These are phyloP conservation scores for Contarinia nasturtii DNA, from an alignment of 1,140 invertebrate species.

Conservation along the genomic window DNA sequence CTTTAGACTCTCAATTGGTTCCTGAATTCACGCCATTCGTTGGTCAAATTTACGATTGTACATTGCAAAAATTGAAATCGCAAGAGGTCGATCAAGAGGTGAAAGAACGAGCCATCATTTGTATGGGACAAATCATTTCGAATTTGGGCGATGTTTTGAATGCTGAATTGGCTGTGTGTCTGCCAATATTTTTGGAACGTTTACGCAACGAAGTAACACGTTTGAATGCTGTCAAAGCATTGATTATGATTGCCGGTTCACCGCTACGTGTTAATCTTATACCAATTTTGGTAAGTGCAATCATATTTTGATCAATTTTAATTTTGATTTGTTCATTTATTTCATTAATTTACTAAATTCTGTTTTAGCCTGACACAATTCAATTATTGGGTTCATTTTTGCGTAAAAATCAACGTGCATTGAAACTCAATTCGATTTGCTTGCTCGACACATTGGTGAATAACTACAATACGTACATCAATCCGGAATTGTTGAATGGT, in stretches of 20 bases:
- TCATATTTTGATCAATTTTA: not conserved
- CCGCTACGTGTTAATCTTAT: constrained; percentile 70
- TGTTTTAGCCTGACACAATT: constrained; percentile 57
- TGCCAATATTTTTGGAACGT: constrained; percentile 88
- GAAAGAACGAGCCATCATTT: constrained; percentile 91
- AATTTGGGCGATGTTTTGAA: constrained; percentile 68
- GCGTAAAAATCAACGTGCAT: constrained; percentile 88
- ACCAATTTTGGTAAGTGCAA: constrained; percentile 50
- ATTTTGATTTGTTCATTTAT: constrained; percentile 3
- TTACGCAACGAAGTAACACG: constrained; percentile 93
- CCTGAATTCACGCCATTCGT: constrained; percentile 68
- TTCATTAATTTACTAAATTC: constrained; percentile 6
- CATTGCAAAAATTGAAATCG: constrained; percentile 70
- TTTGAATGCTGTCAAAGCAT: constrained; percentile 85
- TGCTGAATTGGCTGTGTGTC: constrained; percentile 58
- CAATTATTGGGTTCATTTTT: constrained; percentile 86
- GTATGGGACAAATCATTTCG: constrained; percentile 88
- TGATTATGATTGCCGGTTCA: constrained; percentile 85
- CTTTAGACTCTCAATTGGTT: constrained; percentile 12
- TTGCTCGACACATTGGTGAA: constrained; percentile 78
- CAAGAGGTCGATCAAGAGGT: constrained; percentile 97
- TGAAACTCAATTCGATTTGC: constrained; percentile 80
- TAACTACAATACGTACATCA: constrained; percentile 57
- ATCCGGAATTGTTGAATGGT: constrained; percentile 49
- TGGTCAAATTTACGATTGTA: constrained; percentile 65